Base-by-base conservation (phyloP, 2,113 vertebrate species). In the Myiozetetes cayanensis region DNA sequence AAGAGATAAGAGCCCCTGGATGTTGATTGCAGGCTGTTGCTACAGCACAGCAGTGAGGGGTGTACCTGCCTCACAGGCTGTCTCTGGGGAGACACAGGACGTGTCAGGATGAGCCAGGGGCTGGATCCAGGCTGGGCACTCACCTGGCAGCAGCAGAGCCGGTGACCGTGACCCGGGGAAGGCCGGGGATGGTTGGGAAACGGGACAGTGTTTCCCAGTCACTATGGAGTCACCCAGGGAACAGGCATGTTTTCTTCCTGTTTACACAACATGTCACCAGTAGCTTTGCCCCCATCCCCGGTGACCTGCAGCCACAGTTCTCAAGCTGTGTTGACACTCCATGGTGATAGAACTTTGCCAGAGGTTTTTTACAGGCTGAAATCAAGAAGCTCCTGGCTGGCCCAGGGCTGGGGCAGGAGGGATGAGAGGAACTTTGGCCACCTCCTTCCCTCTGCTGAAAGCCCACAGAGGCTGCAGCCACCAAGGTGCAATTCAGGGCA, bases 171-270 rank as follows among this genome's bases (percentile, higher is more conserved):
- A 72, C 46, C 74, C 23, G 0, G 2, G 31, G 37, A 62, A 81
- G 68, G 72, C 67, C 31, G 33, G 80, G n/a, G 39, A 6, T 17
- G n/a, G 18, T 70, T 85, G 93, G 95, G 94, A 82, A 80, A 92
- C 2, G 8, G 93, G 79, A 37, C 30, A 4, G 72, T 52, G 21
- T 67, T 95, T 80, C 82, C 47, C 37, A 4, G 85, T 88, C 94
- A 72, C 90, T 87, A 83, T 85, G 89, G 87, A 87, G 93, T 93
- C 87, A 83, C 94, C 86, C 67, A 55, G 94, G 87, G 91, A 95
- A 93, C 96, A 13, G 79, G 59, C 52, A 3, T 81, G 39, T 95
- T 90, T 94, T 86, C 78, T 94, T 95, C 92, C 85, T 90, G 90
- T 96, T 94, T 91, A 91, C 81, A 43, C 18, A 72, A 65, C 80